A percentile compares a stretch with the other conserved stretches of the same genome.
phyloP scores from a whole-genome alignment of 2,113 vertebrate genomes.

The Myotis davidii region DNA sequence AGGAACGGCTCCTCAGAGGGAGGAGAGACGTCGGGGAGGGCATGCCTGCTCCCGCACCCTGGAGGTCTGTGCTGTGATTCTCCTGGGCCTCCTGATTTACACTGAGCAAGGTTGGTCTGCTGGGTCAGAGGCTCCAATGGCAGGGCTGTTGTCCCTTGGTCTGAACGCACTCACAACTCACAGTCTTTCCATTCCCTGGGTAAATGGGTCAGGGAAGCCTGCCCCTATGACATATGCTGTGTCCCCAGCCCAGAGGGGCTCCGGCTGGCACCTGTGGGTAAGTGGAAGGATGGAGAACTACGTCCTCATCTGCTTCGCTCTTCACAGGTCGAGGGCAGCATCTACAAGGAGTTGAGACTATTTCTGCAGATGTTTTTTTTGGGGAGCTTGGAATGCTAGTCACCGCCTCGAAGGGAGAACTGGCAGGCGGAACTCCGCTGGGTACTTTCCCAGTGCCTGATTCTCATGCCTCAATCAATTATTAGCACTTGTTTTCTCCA shows the following conservation, averaged over 20 bases:
- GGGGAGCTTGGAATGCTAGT: background rate
- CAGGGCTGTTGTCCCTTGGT: background rate
- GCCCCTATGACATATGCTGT: background rate
- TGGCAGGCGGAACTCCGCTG: slow-evolving; percentile 27
- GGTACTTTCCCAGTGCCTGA: slow-evolving; percentile 18
- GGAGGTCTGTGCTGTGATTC: background rate
- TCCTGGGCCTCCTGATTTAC: background rate
- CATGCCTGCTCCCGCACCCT: background rate
- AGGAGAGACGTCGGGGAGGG: background rate
- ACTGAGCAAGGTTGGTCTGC: background rate
- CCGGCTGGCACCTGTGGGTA: background rate
- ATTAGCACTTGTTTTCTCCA: slow-evolving; percentile 65
- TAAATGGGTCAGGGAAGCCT: background rate
- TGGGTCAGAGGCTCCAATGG: fast-evolving
- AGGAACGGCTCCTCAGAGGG: background rate
- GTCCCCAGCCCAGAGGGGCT: background rate
- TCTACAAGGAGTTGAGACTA: background rate
- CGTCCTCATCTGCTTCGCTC: background rate
- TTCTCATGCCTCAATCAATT: slow-evolving; percentile 53
- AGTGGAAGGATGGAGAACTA: background rate
- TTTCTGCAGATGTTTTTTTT: slow-evolving; percentile 18
- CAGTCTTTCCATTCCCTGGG: background rate
- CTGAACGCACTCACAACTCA: background rate
- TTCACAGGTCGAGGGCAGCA: background rate
- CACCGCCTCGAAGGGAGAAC: background rate